Evolutionary conservation across 2,797 vertebrate genomes (phyloP), one percentile per base, ranked within the genome.

Genomic region (Kryptolebias ocellatus): DNA sequence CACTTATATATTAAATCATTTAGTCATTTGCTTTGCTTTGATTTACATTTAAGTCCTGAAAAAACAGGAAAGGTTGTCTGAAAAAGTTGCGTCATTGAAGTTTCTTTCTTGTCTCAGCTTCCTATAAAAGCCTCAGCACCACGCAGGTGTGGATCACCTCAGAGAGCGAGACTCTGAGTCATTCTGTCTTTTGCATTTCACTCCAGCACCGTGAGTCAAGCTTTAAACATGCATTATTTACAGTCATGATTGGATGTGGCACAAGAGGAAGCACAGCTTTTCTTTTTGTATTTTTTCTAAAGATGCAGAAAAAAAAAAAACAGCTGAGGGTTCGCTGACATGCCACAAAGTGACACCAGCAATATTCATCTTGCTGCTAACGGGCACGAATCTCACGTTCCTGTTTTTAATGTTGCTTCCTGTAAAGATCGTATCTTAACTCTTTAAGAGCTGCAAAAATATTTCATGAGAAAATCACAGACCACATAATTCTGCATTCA

Each of bases 141-240:
- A 57, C 16, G 18, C 31, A 56, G 56, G 20, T 60, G 37, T 29
- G 52, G 50, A 61, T 60, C 53, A 75, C 39, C 45, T 57, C 27
- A 65, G 64, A 66, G 59, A 76, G 69, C n/a, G 29, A 65, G 65
- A 64, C 66, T 62, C 78, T 42, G 70, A 74, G 60, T 72, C 53
- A 29, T 46, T 81, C 78, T 59, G 70, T 83, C 83, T 86, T 63
- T 67, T 20, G 4, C 73, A 68, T 76, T 79, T 64, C 78, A 78
- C 68, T 78, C 87, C 75, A 78, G 80, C 80, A 79, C 74, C 69
- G 77, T 51, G 83, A 86, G 76, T 77, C 76, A 79, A 69, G 86
- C 70, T 80, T 78, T 79, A 78, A 81, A 70, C 76, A 69, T 81
- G 79, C 69, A 86, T 83, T 89, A 86, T 90, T 88, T 76, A 89